Evolutionary conservation across 2,797 vertebrate species (phyloP), one percentile per base, ranked within the genome.

Genomic region (Sebastes variabilis): DNA sequence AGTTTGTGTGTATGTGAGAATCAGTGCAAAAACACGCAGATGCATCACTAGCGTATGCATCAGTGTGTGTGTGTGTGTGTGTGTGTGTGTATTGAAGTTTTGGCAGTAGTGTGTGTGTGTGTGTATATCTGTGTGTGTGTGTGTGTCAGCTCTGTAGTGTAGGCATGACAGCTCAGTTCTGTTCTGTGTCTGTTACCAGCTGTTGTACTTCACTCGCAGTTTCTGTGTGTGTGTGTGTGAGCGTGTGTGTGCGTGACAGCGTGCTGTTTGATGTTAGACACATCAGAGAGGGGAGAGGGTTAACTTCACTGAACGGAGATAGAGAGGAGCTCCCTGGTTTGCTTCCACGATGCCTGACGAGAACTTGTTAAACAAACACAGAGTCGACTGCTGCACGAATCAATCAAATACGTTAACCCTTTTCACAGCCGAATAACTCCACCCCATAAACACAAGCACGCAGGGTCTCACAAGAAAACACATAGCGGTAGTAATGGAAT

Each of bases 81-180:
- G 54, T 64, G 52, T 62, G 78, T 58, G 69, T 77, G 65, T 46
- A 14, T 49, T 79, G 29, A 27, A 72, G 56, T 72, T 76, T 49
- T 49, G 46, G 65, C 24, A 60, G 30, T 32, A 20, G 20, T 14
- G 25, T 62, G 49, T 54, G 36, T 20, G 25, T 62, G 56, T 76
- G 64, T 68, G 4, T 77, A 36, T 79, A 64, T 75, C 54, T 67
- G 34, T 78, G 66, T 72, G 29, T 75, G 9, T 75, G 9, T 61
- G 65, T 79, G 73, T 75, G 81, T 81, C 49, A 81, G 77, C 72
- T 84, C 69, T 84, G 77, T 32, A 72, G 88, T 83, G 87, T 83
- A 77, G 82, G 82, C 75, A 72, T 94, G 94, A 94, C 93, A 94
- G 93, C 92, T 93, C 85, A 75, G 92, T 81, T 92, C 93, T 94